These are phyloP conservation scores for Seira musarum DNA, from an alignment of 2,888 invertebrate genomes.

Conservation along the genomic window DNA sequence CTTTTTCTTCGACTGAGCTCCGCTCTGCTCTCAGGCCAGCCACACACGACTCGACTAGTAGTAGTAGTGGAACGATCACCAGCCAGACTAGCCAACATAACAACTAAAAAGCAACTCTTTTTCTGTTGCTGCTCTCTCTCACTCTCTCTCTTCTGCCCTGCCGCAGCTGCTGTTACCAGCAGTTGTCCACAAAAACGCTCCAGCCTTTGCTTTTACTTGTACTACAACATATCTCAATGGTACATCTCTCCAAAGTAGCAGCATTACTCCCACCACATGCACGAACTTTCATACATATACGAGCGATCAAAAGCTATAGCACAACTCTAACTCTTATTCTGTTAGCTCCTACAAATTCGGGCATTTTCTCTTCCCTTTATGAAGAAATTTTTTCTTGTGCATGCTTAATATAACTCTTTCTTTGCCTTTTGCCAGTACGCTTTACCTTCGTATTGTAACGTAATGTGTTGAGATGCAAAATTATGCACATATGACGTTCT, in stretches of 20 bases:
- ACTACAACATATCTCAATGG: not conserved
- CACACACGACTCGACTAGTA: constrained; percentile 12
- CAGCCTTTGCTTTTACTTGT: not conserved
- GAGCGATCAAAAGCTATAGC: not conserved
- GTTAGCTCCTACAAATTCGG: not conserved
- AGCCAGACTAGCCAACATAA: constrained; percentile 33
- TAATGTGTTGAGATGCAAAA: not conserved
- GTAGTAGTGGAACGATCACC: constrained; percentile 4
- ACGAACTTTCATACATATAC: not conserved
- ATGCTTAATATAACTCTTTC: too few species aligned
- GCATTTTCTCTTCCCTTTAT: not conserved
- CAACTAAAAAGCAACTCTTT: constrained; percentile 32
- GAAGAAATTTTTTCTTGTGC: not conserved
- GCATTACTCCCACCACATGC: constrained; percentile 20
- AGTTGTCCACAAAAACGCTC: not conserved
- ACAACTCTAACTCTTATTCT: too few species aligned
- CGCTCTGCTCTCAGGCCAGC: too few species aligned
- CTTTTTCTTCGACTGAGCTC: constrained; percentile 37
- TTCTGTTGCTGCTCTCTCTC: constrained; percentile 24
- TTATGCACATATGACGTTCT: not conserved
- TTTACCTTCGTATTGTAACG: too few species aligned
- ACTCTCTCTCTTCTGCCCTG: constrained; percentile 15
- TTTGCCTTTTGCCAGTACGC: not conserved
- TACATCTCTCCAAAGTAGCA: constrained; percentile 1
- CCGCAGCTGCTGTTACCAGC: not conserved